Base-by-base conservation (phyloP, 2,888 invertebrate genomes). In the Caenorhabditis afra region DNA sequence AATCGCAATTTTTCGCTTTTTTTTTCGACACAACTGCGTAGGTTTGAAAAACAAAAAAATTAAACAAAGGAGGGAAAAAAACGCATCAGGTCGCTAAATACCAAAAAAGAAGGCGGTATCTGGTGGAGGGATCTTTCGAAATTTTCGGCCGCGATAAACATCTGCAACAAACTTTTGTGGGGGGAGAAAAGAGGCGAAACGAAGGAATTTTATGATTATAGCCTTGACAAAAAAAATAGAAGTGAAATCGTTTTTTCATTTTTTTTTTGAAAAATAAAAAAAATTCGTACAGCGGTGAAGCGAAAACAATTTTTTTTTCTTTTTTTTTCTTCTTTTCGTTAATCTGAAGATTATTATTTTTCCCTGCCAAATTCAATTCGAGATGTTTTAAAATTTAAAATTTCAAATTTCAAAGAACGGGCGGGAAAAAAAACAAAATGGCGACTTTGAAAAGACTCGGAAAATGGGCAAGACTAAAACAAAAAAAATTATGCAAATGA, bases 251-350 rank as follows among this genome's bases (percentile, higher is more conserved):
- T 23, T 41, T 59, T 23, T 45, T 29, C 23, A 14, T 23, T n/a
- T 45, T 23, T 45, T 22, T 58, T 58, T 44, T 58, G 20, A 45
- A 45, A 58, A 41, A 57, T n/a, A n/a, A 29, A 29, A 29, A 29
- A 5, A 3, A 5, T 29, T 29, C 29, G 29, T 29, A 29, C 7
- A 29, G 29, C 29, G 29, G 29, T 7, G 7, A 55, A 55, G 2
- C 22, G 1, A 58, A 41, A 18, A 41, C 2, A 57, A 39, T n/a
- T n/a, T n/a, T n/a, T n/a, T n/a, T n/a, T n/a, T n/a, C n/a, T n/a
- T n/a, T n/a, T n/a, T 52, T 52, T 52, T 52, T 52, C 5, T 22
- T 29, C 23, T 5, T 29, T 23, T 8, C 11, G 10, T 10, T 22
- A 53, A 29, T 53, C 29, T n/a, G 3, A 23, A 12, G 16, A 44